Evolutionary conservation across 2,888 invertebrate species (phyloP).

Genomic region (Drosophila acutilabella): DNA sequence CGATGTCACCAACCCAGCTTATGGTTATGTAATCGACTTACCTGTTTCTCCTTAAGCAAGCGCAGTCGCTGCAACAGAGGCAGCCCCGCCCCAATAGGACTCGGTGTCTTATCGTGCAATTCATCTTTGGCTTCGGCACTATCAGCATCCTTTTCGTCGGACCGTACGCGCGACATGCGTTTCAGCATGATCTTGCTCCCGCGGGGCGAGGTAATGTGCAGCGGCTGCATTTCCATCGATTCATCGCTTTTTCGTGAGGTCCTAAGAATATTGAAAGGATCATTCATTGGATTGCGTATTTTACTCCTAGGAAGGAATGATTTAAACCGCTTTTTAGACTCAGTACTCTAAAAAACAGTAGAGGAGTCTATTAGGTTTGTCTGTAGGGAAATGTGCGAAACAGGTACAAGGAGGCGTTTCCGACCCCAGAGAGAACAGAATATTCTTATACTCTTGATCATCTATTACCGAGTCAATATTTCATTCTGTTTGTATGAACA

Average conservation of each 20-base stretch:
- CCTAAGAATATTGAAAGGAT: conserved; percentile 24
- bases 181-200: conserved; percentile 87
- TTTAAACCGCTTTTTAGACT: too few relatives aligned
- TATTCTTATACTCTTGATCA: too few relatives aligned
- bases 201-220: conserved; percentile 85
- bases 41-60: conserved; percentile 94
- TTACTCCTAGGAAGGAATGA: too few relatives aligned
- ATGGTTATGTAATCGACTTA: conserved; percentile 76
- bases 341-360: too few relatives aligned
- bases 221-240: conserved; percentile 89
- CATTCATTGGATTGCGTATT: too few relatives aligned
- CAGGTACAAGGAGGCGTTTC: too few relatives aligned
- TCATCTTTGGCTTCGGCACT: conserved; percentile 85
- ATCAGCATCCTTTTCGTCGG: conserved; percentile 88
- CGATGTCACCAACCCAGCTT: conserved; percentile 8
- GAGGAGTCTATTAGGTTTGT: too few relatives aligned
- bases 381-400: too few relatives aligned
- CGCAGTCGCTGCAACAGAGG: conserved; percentile 92
- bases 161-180: conserved; percentile 91
- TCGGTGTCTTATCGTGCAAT: conserved; percentile 87
- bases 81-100: conserved; percentile 93
- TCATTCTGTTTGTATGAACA: too few relatives aligned
- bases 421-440: too few relatives aligned
- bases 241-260: conserved; percentile 86
- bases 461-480: too few relatives aligned